Evolutionary conservation across 1,140 invertebrate species (phyloP).

Genomic region (honey bee (Apis mellifera)): DNA sequence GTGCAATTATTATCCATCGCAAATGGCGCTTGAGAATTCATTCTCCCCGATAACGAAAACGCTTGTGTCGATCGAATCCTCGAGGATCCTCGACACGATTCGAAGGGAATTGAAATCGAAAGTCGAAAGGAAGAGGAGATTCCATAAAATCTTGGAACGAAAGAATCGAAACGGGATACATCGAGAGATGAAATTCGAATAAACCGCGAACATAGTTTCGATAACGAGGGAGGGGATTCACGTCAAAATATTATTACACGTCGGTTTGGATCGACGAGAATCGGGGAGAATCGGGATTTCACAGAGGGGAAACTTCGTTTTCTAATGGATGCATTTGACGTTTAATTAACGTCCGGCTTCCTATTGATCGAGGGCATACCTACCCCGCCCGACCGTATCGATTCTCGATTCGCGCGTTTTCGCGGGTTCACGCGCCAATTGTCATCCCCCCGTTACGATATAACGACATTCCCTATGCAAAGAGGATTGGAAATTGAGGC

Average conservation of each 20-base stretch:
- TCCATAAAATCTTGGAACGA: too few species aligned
- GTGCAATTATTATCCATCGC: too few species aligned
- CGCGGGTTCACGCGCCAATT: background rate
- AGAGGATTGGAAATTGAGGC: background rate
- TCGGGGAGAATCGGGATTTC: background rate
- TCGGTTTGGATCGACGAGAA: background rate
- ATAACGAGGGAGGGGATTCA: background rate
- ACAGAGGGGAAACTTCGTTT: constrained; percentile 12
- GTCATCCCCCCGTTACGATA: background rate
- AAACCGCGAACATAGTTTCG: background rate
- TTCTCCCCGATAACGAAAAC: too few species aligned
- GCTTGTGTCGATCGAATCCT: too few species aligned
- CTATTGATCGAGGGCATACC: background rate
- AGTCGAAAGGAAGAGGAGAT: too few species aligned
- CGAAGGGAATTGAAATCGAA: background rate
- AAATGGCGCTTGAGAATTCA: too few species aligned
- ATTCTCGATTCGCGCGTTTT: background rate
- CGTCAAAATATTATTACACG: background rate
- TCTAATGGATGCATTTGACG: constrained; percentile 32
- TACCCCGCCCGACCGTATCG: background rate
- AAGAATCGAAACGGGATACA: too few species aligned
- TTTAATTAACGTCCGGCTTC: constrained; percentile 20
- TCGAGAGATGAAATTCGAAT: too few species aligned
- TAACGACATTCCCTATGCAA: too few species aligned
- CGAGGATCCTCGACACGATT: too few species aligned